Conservation (phyloP, 2,888 invertebrate species). For the Trilocha varians region DNA sequence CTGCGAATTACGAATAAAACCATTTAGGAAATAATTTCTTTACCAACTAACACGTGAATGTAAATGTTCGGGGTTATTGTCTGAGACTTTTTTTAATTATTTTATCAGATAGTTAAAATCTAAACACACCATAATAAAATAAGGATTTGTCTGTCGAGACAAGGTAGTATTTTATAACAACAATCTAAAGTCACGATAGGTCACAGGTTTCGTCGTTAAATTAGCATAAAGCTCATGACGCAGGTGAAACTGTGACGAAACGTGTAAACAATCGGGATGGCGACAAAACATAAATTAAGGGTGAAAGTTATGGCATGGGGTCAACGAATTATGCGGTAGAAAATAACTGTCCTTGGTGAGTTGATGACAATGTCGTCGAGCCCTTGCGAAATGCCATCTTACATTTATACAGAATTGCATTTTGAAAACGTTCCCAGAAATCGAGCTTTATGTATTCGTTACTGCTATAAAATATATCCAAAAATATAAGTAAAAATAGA, state of each 20-base stretch:
- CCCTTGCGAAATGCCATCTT: neutral
- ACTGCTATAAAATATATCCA: too few species aligned
- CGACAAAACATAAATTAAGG: slow-evolving; percentile 17
- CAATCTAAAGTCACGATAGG: slow-evolving; percentile 18
- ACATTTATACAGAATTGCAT: neutral
- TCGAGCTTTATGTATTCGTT: too few species aligned
- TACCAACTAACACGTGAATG: too few species aligned
- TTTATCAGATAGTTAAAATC: too few species aligned
- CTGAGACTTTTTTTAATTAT: too few species aligned
- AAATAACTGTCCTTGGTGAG: slow-evolving; percentile 4
- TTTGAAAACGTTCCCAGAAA: too few species aligned
- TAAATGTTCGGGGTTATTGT: too few species aligned
- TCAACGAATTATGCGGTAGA: slow-evolving; percentile 2
- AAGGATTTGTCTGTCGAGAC: slow-evolving; percentile 11
- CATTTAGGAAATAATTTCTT: too few species aligned
- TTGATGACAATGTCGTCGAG: neutral
- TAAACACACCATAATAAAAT: too few species aligned
- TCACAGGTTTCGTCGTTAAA: slow-evolving; percentile 25
- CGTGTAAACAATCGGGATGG: slow-evolving; percentile 2
- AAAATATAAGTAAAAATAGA: too few species aligned
- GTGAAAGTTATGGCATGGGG: slow-evolving; percentile 19
- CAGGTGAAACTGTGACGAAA: slow-evolving; percentile 3
- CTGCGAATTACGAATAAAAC: too few species aligned
- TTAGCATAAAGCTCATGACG: slow-evolving; percentile 18
- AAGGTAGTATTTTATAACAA: slow-evolving; percentile 5